Base-by-base conservation (phyloP, 2,888 invertebrate genomes). In the Catocala fraxini region DNA sequence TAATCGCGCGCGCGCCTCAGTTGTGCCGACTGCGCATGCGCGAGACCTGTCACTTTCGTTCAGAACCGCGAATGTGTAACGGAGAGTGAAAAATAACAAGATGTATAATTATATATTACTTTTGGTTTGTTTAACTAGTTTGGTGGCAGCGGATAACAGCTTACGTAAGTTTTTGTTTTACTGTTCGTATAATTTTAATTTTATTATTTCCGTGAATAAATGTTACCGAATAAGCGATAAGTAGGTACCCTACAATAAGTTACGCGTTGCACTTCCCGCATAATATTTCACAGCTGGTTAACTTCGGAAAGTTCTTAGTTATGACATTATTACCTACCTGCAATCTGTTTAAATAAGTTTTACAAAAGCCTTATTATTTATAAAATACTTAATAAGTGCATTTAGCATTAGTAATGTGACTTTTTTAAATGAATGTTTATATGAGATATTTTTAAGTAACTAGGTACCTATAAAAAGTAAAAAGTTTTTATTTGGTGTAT, bases 1-100 rank as follows among this genome's bases (percentile, higher is more conserved):
- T 2, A 33, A 13, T 15, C 56, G 59, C 77, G 82, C 84, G 81
- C 83, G 83, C 83, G 75, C 68, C 63, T 71, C 76, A 82, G 81
- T 81, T 59, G 58, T 15, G 41, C 4, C n/a, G 45, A 54, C 41
- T 35, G 56, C 68, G 74, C 71, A 59, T 69, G 74, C 78, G 74
- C 67, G 67, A 25, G 53, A 64, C 69, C 74, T 72, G 68, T 72
- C 73, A 77, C 71, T 74, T 66, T 70, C 70, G 65, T 68, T 75
- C 42, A 62, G 12, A 68, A 68, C 55, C 63, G 70, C 54, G 65
- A 64, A 71, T 70, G 77, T 70, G 69, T 65, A 51, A 39, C 54
- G 51, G 59, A 61, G 64, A 69, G 79, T 79, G 75, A 68, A 59
- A 59, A 53, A 65, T 70, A 62, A 39, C 6, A 39, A 7, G 35